These are phyloP conservation scores for Ploceus nigricollis DNA, from an alignment of 2,113 vertebrate species.

Conservation along the genomic window DNA sequence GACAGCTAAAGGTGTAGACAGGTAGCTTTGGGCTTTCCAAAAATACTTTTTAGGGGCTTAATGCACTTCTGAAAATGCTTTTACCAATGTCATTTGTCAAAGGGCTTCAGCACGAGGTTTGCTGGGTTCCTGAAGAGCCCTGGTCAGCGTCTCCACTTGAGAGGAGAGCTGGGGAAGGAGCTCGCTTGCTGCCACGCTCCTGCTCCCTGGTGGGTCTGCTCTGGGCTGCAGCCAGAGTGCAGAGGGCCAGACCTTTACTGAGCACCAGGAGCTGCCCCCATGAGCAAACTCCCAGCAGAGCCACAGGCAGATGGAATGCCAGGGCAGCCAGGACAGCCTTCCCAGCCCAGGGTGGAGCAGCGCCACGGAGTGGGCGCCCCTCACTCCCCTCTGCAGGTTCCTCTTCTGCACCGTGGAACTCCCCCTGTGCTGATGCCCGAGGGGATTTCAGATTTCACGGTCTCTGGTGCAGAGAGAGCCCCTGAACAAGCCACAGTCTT, in stretches of 20 bases:
- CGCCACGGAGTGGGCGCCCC: accelerated
- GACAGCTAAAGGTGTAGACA: neutral
- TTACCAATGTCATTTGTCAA: neutral
- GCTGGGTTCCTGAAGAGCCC: neutral
- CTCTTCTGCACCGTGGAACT: neutral
- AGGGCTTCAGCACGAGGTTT: neutral
- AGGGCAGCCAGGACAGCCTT: neutral
- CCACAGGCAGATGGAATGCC: neutral
- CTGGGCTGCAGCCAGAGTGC: neutral
- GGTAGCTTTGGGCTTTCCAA: neutral
- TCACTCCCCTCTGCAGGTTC: neutral
- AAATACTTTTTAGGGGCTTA: neutral
- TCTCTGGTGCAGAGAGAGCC: neutral
- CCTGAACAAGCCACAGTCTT: neutral
- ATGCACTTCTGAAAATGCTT: neutral
- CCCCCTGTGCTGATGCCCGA: neutral
- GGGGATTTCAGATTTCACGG: constrained; percentile 30
- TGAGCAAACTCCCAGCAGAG: neutral
- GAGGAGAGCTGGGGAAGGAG: neutral
- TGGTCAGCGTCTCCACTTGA: neutral
- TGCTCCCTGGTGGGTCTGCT: neutral
- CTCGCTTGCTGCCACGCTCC: accelerated
- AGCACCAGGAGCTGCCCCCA: accelerated
- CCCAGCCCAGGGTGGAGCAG: neutral
- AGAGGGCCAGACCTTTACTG: accelerated